Evolutionary conservation across 1,140 invertebrate species (phyloP), one percentile per base, ranked within the genome.

Genomic region (Calliphora vicina): DNA sequence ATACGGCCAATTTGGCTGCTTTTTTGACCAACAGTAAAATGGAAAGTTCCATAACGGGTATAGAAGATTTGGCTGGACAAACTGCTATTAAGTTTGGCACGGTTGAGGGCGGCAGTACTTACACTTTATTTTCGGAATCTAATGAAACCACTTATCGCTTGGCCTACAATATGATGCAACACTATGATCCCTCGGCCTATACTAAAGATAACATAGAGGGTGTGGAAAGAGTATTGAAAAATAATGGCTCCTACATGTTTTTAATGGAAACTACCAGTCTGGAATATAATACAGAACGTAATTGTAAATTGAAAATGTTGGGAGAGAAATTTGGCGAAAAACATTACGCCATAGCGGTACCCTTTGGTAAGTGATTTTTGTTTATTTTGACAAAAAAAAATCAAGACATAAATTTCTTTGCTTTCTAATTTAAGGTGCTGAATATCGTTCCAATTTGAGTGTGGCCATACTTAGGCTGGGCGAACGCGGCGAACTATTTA

Each of bases 221-320:
- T 1, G 95, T 97, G 0, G 94, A 97, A 1, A 92, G 96, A 4
- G 97, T 98, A 0, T 83, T 92, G 5, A 94, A 93, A 84, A 93
- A 93, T 4, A 93, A 94, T 84, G 96, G 96, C 6, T 95, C 96
- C 86, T 99, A 98, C 88, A 98, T 98, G 50, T 99, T 97, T 88
- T 93, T 99, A 0, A 98, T 98, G 96, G 97, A 99, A 90, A 98
- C 97, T 0, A 97, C 96, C 0, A 97, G 97, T 91, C 91, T 99
- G 61, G 97, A 99, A 90, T 98, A 97, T 86, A 94, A 94, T 83
- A 94, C 96, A 1, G 96, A 98, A 88, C 92, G 96, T 85, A 94
- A 98, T 87, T 99, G 98, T 90, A 96, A 97, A 88, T 92, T 99
- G 20, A 98, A 97, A 20, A 96, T 98, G 91, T 96, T 99, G 50